Base-by-base conservation (phyloP, 2,113 vertebrate genomes). In the Bos javanicus region DNA sequence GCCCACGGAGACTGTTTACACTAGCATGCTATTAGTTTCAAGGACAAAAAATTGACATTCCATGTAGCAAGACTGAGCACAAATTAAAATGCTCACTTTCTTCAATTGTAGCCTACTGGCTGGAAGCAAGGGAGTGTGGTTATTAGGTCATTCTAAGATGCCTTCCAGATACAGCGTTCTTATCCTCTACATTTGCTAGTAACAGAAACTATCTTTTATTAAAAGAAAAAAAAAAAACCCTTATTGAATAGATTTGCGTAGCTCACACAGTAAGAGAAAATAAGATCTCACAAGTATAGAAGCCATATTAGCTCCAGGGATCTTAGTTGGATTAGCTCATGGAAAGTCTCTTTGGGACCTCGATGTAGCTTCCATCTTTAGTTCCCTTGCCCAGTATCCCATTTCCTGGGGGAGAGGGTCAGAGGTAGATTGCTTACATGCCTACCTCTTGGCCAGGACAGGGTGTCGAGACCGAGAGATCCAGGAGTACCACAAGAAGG, bases 71-170 rank as follows among this genome's bases (percentile, higher is more conserved):
- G 80, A 91, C 74, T 85, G 96, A 94, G 48, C n/a, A 91, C 43
- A 97, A 91, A 92, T 87, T 95, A 92, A 98, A 95, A 74, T 87
- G 60, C 10, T 87, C 10, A 87, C 62, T 95, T 93, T 96, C 39
- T 97, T 97, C n/a, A 76, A 26, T 76, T 90, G 83, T 26, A 92
- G 26, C 5, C 2, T 30, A 96, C n/a, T 94, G n/a, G 50, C 88
- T 46, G 57, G 19, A 39, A 23, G 28, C 91, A 86, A 91, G 59
- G 80, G 30, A 30, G 39, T 30, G 43, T 57, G 93, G 30, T 94
- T 94, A 90, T 87, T 80, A 93, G 39, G 23, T 90, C 6, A 85
- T 90, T 90, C 83, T 94, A 94, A 86, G 56, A 56, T 95, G 74
- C 74, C 74, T 97, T 90, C 74, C 64, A 97, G 87, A 90, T 67